Conservation (phyloP, 2,888 invertebrate genomes). For the Caenorhabditis sulstoni region DNA sequence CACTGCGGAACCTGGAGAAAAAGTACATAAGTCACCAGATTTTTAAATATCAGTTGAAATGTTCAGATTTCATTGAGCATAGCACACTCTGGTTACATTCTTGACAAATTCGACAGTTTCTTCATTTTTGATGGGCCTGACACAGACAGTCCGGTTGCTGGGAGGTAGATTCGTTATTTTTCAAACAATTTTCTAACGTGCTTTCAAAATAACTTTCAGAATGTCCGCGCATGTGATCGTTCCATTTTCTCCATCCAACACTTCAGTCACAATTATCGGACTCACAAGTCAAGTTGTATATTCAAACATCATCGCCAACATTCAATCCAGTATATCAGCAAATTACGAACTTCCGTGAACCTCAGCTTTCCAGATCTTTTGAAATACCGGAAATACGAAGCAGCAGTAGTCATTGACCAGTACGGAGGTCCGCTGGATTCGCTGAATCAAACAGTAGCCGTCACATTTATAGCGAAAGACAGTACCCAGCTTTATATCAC, state of each 20-base stretch:
- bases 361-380: conserved; percentile 28
- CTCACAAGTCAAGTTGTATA: conserved; percentile 32
- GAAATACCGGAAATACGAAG: conserved; percentile 38
- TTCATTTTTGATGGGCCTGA: conserved; percentile 51
- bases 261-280: conserved; percentile 44
- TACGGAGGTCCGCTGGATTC: conserved; percentile 42
- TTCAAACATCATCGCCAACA: conserved; percentile 46
- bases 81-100: conserved; percentile 44
- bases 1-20: conserved; percentile 15
- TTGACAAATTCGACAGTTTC: conserved; percentile 53
- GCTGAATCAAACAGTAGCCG: conserved; percentile 44
- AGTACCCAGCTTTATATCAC: conserved; percentile 38
- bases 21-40: neutral
- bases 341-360: neutral
- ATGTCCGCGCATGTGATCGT: conserved; percentile 30
- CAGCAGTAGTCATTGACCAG: conserved; percentile 44
- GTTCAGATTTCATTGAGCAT: conserved; percentile 39
- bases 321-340: conserved; percentile 29
- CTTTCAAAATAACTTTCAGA: too few species aligned
- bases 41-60: neutral
- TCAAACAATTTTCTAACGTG: too few species aligned
- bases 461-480: conserved; percentile 54
- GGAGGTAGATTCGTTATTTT: conserved; percentile 14
- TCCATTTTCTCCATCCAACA: conserved; percentile 29
- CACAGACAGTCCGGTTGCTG: conserved; percentile 32